These are phyloP conservation scores for Ptychodera flava DNA, from an alignment of 35 echinoderm and acorn worm genomes.

Conservation along the genomic window DNA sequence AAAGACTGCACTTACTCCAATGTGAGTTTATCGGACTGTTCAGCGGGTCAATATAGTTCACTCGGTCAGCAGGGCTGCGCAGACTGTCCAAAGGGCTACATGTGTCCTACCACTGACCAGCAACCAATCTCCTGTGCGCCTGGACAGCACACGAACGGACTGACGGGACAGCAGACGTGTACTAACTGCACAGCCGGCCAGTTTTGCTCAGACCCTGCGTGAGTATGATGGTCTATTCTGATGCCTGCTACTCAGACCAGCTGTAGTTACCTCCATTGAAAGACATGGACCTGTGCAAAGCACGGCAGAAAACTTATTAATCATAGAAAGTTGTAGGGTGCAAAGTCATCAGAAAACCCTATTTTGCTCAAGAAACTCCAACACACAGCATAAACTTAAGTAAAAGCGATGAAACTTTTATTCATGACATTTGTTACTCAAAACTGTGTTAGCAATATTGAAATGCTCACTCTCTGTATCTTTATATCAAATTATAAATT, in stretches of 20 bases:
- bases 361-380: too few species aligned
- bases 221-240: background rate
- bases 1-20: constrained; percentile 32
- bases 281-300: too few species aligned
- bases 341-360: too few species aligned
- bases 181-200: constrained; percentile 63
- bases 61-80: constrained; percentile 45
- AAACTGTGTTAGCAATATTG: too few species aligned
- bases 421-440: too few species aligned
- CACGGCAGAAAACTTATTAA: too few species aligned
- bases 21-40: constrained; percentile 28
- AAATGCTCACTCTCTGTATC: background rate
- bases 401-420: too few species aligned
- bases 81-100: constrained; percentile 61
- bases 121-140: constrained; percentile 38
- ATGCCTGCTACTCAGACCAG: too few species aligned
- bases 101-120: constrained; percentile 58
- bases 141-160: constrained; percentile 71
- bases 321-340: too few species aligned
- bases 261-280: too few species aligned
- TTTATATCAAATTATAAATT: background rate
- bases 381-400: too few species aligned
- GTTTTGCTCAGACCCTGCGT: constrained; percentile 73
- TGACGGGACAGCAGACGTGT: constrained; percentile 31
- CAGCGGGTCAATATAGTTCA: constrained; percentile 56